Evolutionary conservation across 2,888 invertebrate genomes (phyloP), one percentile per base, ranked within the genome.

Genomic region (Phasia obesa): DNA sequence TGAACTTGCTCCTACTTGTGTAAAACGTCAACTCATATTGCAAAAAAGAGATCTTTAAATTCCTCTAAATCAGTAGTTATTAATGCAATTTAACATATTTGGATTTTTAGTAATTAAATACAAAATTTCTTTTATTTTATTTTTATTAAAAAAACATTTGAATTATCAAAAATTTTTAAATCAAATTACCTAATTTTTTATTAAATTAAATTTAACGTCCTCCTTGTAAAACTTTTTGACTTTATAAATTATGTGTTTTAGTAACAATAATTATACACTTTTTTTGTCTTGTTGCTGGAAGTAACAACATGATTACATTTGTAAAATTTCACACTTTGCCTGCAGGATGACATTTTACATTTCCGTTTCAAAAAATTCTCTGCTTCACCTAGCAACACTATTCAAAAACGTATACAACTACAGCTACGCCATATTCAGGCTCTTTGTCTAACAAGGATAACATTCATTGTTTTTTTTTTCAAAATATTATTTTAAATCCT

Each of bases 251-350:
- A 65, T 49, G 55, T 47, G 57, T 47, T 75, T 64, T 57, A 57
- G 74, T 35, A 57, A 38, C 64, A 75, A 65, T 74, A 74, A 74
- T 64, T 74, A 64, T 64, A 47, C 49, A 38, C 53, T 21, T 55
- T 38, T 57, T 44, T 65, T 9, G 25, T 59, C n/a, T 62, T 51
- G 53, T 81, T 74, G 38, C 69, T 82, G 81, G 86, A 85, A 87
- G 85, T 85, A 85, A 85, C 86, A 87, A 74, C 59, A 64, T 74
- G 77, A 82, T 82, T 78, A 82, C 64, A 78, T 69, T 82, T 82
- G 82, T 78, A 82, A 73, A 82, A 82, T 6, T 70, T 76, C 76
- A 69, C 69, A 62, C 73, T 82, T 78, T 82, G 77, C 77, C 74
- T 73, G 57, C 77, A 82, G 77, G 67, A 69, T 74, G 82, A 78